Evolutionary conservation across 2,113 vertebrate species (phyloP).

Genomic region (Fukomys damarensis): DNA sequence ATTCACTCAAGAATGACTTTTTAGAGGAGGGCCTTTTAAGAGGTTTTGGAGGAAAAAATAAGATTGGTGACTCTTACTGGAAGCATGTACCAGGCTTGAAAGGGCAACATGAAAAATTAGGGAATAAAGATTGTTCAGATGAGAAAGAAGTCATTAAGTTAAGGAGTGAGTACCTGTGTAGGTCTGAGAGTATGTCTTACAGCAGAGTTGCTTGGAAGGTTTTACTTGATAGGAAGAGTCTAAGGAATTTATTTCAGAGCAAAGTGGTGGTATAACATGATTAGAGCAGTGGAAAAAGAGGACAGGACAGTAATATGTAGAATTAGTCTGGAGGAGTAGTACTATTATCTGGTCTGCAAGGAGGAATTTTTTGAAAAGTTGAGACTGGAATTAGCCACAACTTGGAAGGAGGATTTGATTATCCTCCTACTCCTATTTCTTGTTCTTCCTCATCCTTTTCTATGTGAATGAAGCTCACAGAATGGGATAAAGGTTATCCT

Average conservation of each 20-base stretch:
- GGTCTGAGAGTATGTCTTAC: background rate
- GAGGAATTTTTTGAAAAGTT: slow-evolving; percentile 37
- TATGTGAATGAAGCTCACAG: slow-evolving; percentile 40
- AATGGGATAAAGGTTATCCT: background rate
- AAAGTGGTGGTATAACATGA: background rate
- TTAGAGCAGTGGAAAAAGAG: slow-evolving; percentile 6
- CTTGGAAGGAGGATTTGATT: background rate
- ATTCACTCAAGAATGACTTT: background rate
- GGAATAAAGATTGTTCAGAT: slow-evolving; percentile 13
- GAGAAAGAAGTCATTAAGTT: background rate
- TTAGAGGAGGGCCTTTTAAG: background rate
- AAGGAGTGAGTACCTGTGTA: background rate
- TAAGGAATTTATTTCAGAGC: slow-evolving; percentile 33
- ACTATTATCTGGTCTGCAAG: background rate
- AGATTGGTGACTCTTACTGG: background rate
- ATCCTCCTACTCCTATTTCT: background rate
- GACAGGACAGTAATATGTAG: background rate
- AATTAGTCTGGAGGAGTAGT: slow-evolving; percentile 23
- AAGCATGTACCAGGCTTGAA: background rate
- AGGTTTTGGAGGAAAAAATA: background rate
- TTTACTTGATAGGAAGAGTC: slow-evolving; percentile 36
- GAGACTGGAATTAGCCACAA: background rate
- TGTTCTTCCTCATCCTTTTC: background rate
- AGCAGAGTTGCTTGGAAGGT: slow-evolving; percentile 33
- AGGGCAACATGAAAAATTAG: background rate